Base-by-base conservation (phyloP, 2,888 invertebrate genomes). In the Serrognathus titanus region DNA sequence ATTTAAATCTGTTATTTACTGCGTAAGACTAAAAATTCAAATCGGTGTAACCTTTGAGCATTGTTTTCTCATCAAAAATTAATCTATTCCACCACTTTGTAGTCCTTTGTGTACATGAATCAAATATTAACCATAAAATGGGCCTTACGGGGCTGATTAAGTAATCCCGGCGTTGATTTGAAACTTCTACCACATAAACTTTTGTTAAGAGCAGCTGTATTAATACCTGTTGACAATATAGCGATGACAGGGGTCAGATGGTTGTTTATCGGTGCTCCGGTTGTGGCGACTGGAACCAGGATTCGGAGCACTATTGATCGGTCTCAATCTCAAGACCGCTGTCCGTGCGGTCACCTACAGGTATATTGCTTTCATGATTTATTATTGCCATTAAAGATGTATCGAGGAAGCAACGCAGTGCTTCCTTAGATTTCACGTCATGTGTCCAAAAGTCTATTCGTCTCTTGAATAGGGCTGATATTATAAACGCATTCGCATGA, bases 151-250 rank as follows among this genome's bases (percentile, higher is more conserved):
- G 24, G 24, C 24, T 31, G 24, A 31, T 31, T 31, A 31, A 31
- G 24, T 31, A 43, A 16, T 43, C 20, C 43, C 6, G 12, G 13
- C 43, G 16, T 43, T 43, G 36, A 48, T 12, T 48, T 48, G 47
- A 38, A 59, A 53, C 49, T 48, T 31, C 50, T 16, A 16, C 40
- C 47, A 20, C 50, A 45, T 57, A 56, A 62, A 62, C 57, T 62
- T 62, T 63, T 64, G 49, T 65, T 65, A 65, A 54, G 56, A 58
- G 58, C 58, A 54, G 58, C 69, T 65, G 65, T 68, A 69, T 70
- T 69, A 69, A 69, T 70, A 70, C 70, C 68, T 68, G 70, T 69
- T 70, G 69, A 68, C 69, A 68, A 70, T 70, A 68, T 66, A 65
- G 63, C 65, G 69, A 63, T 66, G 70, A 70, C 68, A 69, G 67